Evolutionary conservation across 1,140 invertebrate genomes (phyloP).

Genomic region (Platyscapa corneri): DNA sequence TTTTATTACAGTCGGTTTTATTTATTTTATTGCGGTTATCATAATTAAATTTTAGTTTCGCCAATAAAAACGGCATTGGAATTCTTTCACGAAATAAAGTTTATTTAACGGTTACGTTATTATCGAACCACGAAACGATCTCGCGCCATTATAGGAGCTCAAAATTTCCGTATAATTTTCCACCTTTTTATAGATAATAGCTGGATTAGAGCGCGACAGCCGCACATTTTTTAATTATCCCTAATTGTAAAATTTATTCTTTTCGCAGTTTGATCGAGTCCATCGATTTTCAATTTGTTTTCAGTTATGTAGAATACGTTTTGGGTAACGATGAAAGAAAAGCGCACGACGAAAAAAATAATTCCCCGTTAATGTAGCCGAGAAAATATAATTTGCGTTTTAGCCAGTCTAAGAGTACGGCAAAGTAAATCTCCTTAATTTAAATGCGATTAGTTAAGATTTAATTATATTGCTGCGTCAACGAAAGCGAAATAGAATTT

Average conservation of each 20-base stretch:
- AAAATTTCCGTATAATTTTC: too few species aligned
- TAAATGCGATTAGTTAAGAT: conserved; percentile 26
- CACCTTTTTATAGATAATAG: too few species aligned
- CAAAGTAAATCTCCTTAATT: conserved; percentile 25
- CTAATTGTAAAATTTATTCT: not conserved
- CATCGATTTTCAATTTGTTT: not conserved
- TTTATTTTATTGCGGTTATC: too few species aligned
- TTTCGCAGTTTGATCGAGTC: not conserved
- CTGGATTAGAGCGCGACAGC: too few species aligned
- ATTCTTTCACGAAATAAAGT: too few species aligned
- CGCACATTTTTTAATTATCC: too few species aligned
- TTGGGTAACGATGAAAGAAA: not conserved
- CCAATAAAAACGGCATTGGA: too few species aligned
- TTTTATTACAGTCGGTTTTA: too few species aligned
- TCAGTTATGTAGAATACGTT: not conserved
- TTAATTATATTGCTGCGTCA: conserved; percentile 9
- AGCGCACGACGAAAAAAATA: not conserved
- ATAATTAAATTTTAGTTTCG: too few species aligned
- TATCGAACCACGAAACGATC: too few species aligned
- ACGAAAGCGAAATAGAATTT: conserved; percentile 8
- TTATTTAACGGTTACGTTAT: too few species aligned
- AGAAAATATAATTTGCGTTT: conserved; percentile 17
- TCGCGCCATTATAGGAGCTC: too few species aligned
- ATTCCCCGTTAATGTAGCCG: not conserved
- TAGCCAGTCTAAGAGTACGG: not conserved